phyloP scores from a whole-genome alignment of 1,140 invertebrate genomes.

The Apis cerana region DNA sequence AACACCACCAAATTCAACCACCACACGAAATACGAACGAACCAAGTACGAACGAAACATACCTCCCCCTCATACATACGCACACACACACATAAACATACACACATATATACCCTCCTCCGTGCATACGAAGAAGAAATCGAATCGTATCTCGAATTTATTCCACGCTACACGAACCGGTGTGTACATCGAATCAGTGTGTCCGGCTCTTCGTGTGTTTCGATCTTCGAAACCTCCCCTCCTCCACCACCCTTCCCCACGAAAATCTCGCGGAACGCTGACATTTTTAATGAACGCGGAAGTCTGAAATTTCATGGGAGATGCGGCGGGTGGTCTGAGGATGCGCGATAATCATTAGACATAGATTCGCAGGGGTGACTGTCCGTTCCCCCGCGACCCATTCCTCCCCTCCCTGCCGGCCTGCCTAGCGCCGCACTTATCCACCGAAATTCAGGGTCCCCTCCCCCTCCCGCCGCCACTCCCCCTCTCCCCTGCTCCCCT shows the following conservation, averaged over 20 bases:
- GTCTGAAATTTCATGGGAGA: conserved; percentile 52
- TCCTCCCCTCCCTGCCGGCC: conserved; percentile 34
- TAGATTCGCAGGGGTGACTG: conserved; percentile 71
- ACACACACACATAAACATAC: too few relatives aligned
- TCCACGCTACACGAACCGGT: neutral
- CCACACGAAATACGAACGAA: neutral
- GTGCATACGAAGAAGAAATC: neutral
- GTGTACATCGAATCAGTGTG: too few relatives aligned
- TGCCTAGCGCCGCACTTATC: conserved; percentile 62
- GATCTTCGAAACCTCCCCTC: neutral
- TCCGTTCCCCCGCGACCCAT: conserved; percentile 58
- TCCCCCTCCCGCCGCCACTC: conserved; percentile 45
- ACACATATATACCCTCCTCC: too few relatives aligned
- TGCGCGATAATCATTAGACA: conserved; percentile 71
- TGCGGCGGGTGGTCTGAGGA: conserved; percentile 44
- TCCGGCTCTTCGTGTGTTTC: too few relatives aligned
- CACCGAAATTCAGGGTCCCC: conserved; percentile 70
- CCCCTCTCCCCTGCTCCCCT: neutral
- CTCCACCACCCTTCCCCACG: too few relatives aligned
- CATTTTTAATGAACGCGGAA: conserved; percentile 65
- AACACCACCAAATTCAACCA: neutral
- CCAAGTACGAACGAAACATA: neutral
- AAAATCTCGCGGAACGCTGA: conserved; percentile 29
- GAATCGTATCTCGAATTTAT: conserved; percentile 1
- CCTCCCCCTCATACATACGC: too few relatives aligned